Evolutionary conservation across 2,888 invertebrate genomes (phyloP).

Genomic region (Phragmatobia fuliginosa): DNA sequence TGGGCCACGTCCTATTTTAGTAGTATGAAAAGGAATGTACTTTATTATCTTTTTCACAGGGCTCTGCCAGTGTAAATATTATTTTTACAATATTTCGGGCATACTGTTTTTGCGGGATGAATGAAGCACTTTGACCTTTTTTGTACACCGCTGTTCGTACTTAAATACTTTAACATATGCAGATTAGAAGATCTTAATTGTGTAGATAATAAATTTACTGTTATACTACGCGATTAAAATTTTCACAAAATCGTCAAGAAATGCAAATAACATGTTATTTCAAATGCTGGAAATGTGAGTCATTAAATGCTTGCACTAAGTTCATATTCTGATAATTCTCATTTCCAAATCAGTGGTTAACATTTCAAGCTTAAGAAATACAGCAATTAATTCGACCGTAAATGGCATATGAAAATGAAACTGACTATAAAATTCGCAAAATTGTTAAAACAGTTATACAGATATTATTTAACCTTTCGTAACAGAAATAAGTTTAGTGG

Average conservation of each 20-base stretch:
- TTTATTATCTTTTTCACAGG: not conserved
- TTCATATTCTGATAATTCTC: not conserved
- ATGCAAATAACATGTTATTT: not conserved
- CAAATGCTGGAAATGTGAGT: not conserved
- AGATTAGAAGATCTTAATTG: too few relatives aligned
- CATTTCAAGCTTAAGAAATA: not conserved
- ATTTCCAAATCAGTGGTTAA: not conserved
- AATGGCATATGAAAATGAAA: constrained; percentile 14
- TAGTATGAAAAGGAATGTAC: not conserved
- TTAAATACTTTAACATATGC: too few relatives aligned
- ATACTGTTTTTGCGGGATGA: not conserved
- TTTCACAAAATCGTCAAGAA: not conserved
- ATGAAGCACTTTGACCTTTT: too few relatives aligned
- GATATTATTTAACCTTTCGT: constrained; percentile 16
- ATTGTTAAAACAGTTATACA: constrained; percentile 11
- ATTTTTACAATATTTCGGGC: not conserved
- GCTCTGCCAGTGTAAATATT: not conserved
- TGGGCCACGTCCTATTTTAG: not conserved
- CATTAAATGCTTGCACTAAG: not conserved
- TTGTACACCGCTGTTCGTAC: too few relatives aligned
- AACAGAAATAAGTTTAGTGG: constrained; percentile 17
- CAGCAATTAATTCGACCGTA: constrained; percentile 8
- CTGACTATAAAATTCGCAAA: constrained; percentile 10
- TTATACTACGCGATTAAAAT: not conserved
- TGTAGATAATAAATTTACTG: too few relatives aligned